Evolutionary conservation across 2,113 vertebrate species (phyloP).

Genomic region (Tragelaphus strepsiceros): DNA sequence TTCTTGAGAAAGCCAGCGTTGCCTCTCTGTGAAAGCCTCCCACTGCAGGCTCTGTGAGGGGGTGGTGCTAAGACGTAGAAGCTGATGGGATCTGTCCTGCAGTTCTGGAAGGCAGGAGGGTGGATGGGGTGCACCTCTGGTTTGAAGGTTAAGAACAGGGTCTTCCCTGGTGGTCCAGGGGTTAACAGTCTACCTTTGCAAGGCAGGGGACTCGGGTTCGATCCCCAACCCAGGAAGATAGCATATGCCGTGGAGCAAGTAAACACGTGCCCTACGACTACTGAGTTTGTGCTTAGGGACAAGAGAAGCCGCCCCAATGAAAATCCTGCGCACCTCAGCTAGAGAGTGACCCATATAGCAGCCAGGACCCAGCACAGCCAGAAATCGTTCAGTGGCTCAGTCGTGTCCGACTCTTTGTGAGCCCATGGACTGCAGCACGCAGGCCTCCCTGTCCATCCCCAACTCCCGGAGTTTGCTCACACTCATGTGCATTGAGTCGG

Average conservation of each 20-base stretch:
- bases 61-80: not conserved
- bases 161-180: not conserved
- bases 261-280: rapidly evolving
- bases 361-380: not conserved
- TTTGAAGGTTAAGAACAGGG: not conserved
- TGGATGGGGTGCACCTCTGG: not conserved
- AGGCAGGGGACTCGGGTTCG: not conserved
- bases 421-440: not conserved
- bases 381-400: not conserved
- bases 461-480: not conserved
- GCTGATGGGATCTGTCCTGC: not conserved
- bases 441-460: not conserved
- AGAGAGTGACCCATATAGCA: not conserved
- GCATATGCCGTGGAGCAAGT: rapidly evolving
- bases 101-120: too few species aligned
- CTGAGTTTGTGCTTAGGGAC: rapidly evolving
- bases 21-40: too few species aligned
- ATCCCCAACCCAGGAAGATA: not conserved
- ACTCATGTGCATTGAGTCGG: rapidly evolving
- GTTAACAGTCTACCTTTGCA: not conserved
- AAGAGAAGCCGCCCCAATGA: not conserved
- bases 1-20: not conserved
- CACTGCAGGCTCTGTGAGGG: not conserved
- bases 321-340: not conserved
- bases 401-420: not conserved